Base-by-base conservation (phyloP, 2,113 vertebrate species). In the Prinia subflava region DNA sequence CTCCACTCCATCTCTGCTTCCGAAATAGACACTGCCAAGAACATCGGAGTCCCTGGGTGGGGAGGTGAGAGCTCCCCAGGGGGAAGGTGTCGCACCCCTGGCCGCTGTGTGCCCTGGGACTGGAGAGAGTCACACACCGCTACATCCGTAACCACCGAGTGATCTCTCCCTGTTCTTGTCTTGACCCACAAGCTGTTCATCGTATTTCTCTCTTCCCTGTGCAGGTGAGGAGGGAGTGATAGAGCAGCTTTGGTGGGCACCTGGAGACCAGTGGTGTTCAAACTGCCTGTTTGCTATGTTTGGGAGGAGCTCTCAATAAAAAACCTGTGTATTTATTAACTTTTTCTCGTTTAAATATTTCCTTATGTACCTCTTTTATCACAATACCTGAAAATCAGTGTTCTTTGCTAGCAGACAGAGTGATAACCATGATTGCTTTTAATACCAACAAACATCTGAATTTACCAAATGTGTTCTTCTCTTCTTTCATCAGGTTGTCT, bases 131-230 rank as follows among this genome's bases (percentile, higher is more conserved):
- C n/a, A n/a, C n/a, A n/a, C n/a, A n/a, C n/a, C n/a, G n/a, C n/a
- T n/a, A n/a, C n/a, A n/a, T n/a, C n/a, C n/a, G 8, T 37, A 57
- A 80, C 8, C 27, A 42, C 0, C 1, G 2, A 31, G 10, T 37
- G 35, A 31, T 64, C 0, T 0, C 17, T 64, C 13, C 21, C 12
- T 23, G 15, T 11, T 59, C 31, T 27, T 31, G 19, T 49, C 42
- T 71, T 57, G 42, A 57, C 31, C 14, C 35, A 42, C n/a, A 69
- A 49, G 15, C 11, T 42, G 25, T 15, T 42, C 11, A 42, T 9
- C 5, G 1, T 33, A 33, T 44, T 65, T 73, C 15, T 65, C 42
- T 81, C 25, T 56, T 25, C 22, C 27, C 31, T 73, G 35, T 0
- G 0, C 35, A 37, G 31, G 15, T 65, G 42, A 64, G 17, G 19